phyloP scores from a whole-genome alignment of 2,113 vertebrate species.

The Lipophrys pholis region DNA sequence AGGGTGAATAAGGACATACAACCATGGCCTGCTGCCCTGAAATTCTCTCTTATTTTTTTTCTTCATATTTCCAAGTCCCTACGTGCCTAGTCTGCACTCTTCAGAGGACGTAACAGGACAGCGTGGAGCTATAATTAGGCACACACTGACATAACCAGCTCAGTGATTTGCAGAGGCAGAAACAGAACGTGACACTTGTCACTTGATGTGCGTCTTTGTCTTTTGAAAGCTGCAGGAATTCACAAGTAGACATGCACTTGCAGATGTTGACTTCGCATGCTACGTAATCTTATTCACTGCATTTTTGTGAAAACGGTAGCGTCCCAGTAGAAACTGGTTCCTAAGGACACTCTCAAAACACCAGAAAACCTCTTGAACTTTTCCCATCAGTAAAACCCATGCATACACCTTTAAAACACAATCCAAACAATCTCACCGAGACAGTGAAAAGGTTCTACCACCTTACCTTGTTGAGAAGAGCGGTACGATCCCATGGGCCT shows the following conservation, averaged over 20 bases:
- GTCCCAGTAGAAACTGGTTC: not conserved
- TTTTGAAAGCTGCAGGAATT: conserved; percentile 60
- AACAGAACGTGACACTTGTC: conserved; percentile 58
- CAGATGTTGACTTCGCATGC: not conserved
- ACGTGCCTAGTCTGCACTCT: conserved; percentile 22
- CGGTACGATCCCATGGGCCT: conserved; percentile 93
- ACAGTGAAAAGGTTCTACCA: conserved; percentile 1
- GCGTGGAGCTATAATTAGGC: conserved; percentile 66
- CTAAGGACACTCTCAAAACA: not conserved
- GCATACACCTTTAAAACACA: conserved; percentile 10
- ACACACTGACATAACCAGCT: conserved; percentile 58
- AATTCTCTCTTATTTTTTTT: conserved; percentile 45
- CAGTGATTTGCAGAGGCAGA: conserved; percentile 63
- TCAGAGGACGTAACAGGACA: conserved; percentile 49
- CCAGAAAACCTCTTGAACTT: not conserved
- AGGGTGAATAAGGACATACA: conserved; percentile 22
- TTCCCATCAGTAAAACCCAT: not conserved
- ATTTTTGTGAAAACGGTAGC: too few relatives aligned
- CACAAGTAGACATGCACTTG: not conserved
- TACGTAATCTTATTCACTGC: too few relatives aligned
- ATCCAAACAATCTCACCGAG: conserved; percentile 18
- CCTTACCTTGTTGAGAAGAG: conserved; percentile 92
- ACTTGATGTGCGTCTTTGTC: conserved; percentile 55
- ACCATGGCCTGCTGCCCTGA: conserved; percentile 42
- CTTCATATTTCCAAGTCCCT: conserved; percentile 36